Evolutionary conservation across 2,888 invertebrate genomes (phyloP).

Genomic region (Drosophila gaucha): DNA sequence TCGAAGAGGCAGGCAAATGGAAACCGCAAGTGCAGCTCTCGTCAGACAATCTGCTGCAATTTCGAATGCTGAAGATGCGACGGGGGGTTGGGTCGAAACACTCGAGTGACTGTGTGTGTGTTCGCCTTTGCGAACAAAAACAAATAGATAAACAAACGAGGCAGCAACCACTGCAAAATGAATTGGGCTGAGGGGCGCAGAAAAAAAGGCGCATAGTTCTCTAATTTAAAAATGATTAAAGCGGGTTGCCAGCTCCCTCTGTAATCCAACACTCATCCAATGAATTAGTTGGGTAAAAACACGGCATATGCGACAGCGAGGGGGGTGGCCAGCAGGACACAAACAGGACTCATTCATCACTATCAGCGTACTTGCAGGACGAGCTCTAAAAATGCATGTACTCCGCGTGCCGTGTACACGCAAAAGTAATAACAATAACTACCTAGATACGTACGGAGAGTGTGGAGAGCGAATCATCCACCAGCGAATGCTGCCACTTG

Average conservation of each 20-base stretch:
- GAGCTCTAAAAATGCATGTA: conserved; percentile 49
- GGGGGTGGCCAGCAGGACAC: conserved; percentile 4
- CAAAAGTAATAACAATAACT: conserved; percentile 74
- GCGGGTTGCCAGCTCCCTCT: conserved; percentile 52
- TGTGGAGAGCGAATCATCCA: conserved; percentile 48
- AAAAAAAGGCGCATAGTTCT: conserved; percentile 69
- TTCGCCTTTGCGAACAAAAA: conserved; percentile 51
- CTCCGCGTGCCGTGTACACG: conserved; percentile 50
- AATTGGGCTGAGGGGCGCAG: neutral
- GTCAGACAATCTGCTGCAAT: conserved; percentile 79
- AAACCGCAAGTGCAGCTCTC: conserved; percentile 62
- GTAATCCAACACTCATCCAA: conserved; percentile 82
- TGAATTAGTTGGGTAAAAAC: conserved; percentile 71
- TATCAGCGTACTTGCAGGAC: conserved; percentile 48
- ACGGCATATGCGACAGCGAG: conserved; percentile 70
- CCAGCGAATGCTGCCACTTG: conserved; percentile 69
- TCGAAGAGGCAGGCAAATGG: conserved; percentile 18
- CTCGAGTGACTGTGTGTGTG: conserved; percentile 27
- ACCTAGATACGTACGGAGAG: conserved; percentile 33
- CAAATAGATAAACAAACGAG: conserved; percentile 76
- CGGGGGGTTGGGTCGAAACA: conserved; percentile 3
- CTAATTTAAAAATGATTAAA: conserved; percentile 83
- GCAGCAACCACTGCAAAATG: conserved; percentile 40
- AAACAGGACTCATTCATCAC: conserved; percentile 64
- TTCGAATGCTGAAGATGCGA: conserved; percentile 40